A percentile compares a stretch with the other conserved stretches of the same genome.
Evolutionary conservation across 2,888 invertebrate genomes (phyloP).

Genomic region (Thereva nobilitata): DNA sequence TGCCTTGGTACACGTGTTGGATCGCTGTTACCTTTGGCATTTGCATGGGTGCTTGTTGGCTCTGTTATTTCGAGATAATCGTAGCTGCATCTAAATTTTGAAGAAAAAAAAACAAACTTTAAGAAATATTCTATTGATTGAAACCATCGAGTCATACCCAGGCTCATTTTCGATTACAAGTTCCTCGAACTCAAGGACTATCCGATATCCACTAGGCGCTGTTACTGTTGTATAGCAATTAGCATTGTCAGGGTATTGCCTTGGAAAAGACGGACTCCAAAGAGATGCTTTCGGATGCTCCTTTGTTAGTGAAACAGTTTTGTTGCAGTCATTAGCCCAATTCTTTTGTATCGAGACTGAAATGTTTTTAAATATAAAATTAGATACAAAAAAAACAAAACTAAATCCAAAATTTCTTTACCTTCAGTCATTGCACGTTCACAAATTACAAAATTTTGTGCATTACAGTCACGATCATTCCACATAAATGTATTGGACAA

Average conservation of each 20-base stretch:
- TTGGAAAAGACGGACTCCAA: slow-evolving; percentile 82
- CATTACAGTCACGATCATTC: slow-evolving; percentile 79
- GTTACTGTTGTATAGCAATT: slow-evolving; percentile 73
- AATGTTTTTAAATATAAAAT: background rate
- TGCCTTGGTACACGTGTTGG: slow-evolving; percentile 7
- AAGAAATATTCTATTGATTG: no score
- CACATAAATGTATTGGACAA: slow-evolving; percentile 71
- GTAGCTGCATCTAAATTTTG: slow-evolving; percentile 81
- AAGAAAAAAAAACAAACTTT: no score
- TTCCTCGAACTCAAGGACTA: slow-evolving; percentile 75
- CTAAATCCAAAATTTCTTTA: slow-evolving; percentile 50
- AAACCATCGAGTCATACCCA: slow-evolving; percentile 61
- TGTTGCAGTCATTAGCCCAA: slow-evolving; percentile 67
- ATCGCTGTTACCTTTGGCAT: background rate
- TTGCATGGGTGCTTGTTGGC: slow-evolving; percentile 42
- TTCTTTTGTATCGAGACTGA: slow-evolving; percentile 59
- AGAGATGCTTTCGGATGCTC: slow-evolving; percentile 69
- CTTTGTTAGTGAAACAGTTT: slow-evolving; percentile 67
- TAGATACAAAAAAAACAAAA: background rate
- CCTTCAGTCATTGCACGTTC: slow-evolving; percentile 70
- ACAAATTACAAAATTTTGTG: slow-evolving; percentile 76
- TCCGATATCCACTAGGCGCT: slow-evolving; percentile 70
- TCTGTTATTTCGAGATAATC: slow-evolving; percentile 75
- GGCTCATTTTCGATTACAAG: slow-evolving; percentile 76
- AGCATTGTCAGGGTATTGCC: slow-evolving; percentile 75